Conservation (phyloP, 2,797 vertebrate species). For the Peromyscus aztecus region DNA sequence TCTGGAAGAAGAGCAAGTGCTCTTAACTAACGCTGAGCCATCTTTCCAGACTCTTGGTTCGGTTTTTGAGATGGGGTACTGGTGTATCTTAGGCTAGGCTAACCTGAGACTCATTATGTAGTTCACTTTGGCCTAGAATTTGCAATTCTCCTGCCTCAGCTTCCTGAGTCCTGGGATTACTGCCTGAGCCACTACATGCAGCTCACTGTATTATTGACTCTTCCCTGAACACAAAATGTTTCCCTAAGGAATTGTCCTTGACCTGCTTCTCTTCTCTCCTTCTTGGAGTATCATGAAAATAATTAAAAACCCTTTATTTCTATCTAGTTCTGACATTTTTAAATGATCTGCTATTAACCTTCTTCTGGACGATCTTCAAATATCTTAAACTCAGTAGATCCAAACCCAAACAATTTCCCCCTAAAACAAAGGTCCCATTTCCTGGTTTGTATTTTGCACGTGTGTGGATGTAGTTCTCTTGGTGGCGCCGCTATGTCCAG, state of each 20-base stretch:
- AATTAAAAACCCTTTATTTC: not conserved
- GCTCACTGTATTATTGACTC: not conserved
- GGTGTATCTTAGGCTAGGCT: not conserved
- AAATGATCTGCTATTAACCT: conserved; percentile 7
- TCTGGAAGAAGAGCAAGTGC: not conserved
- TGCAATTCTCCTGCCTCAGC: not conserved
- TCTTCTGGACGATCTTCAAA: not conserved
- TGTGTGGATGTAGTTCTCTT: not conserved
- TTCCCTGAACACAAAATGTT: conserved; percentile 9
- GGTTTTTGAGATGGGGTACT: not conserved
- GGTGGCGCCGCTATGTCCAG: not conserved
- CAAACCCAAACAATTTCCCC: conserved; percentile 1
- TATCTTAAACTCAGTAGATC: not conserved
- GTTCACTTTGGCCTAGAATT: not conserved
- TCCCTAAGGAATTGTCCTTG: not conserved
- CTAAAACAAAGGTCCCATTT: not conserved
- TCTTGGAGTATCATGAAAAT: not conserved
- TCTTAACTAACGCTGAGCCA: not conserved
- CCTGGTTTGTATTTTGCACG: not conserved
- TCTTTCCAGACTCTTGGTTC: not conserved
- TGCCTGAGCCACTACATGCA: not conserved
- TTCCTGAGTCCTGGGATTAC: not conserved
- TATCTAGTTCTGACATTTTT: not conserved
- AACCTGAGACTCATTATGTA: not conserved
- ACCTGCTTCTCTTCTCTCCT: not conserved